phyloP scores from a whole-genome alignment of 2,113 vertebrate species.

The Oncorhynchus tshawytscha region DNA sequence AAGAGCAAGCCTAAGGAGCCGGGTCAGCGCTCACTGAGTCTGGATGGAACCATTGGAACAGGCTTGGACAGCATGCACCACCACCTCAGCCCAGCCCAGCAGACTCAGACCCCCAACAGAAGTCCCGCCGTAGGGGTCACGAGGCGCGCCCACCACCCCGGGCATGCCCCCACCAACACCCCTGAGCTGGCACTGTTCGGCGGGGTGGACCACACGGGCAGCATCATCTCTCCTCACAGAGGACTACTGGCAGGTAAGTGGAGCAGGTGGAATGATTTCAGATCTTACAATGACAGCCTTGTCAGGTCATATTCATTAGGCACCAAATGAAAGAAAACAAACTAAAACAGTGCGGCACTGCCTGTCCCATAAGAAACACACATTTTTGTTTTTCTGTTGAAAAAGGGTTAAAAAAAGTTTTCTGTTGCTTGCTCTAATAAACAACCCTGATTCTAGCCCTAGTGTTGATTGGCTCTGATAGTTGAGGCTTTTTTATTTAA shows the following conservation, averaged over 20 bases:
- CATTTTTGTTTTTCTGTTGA: no score
- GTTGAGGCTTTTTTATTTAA: no score
- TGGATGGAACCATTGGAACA: conserved; percentile 81
- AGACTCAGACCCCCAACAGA: conserved; percentile 86
- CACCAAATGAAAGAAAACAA: no score
- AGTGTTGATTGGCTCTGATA: no score
- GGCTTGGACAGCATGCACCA: conserved; percentile 69
- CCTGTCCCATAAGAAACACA: no score
- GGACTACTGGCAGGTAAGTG: conserved; percentile 66
- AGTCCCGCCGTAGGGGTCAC: conserved; percentile 76
- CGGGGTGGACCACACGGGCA: conserved; percentile 82
- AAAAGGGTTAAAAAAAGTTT: no score
- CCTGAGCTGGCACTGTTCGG: conserved; percentile 83
- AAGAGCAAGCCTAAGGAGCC: conserved; percentile 96
- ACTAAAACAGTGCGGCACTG: no score
- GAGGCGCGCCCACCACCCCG: conserved; percentile 75
- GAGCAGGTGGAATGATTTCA: neutral
- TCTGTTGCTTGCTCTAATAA: no score
- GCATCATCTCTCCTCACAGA: conserved; percentile 85
- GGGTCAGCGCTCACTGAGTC: conserved; percentile 89
- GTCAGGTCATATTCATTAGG: no score
- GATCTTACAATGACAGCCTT: no score
- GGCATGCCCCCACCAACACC: conserved; percentile 68
- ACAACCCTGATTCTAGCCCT: no score
- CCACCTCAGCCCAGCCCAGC: conserved; percentile 72